Evolutionary conservation across 1,140 invertebrate genomes (phyloP), one percentile per base, ranked within the genome.

Genomic region (Goniozus legneri): DNA sequence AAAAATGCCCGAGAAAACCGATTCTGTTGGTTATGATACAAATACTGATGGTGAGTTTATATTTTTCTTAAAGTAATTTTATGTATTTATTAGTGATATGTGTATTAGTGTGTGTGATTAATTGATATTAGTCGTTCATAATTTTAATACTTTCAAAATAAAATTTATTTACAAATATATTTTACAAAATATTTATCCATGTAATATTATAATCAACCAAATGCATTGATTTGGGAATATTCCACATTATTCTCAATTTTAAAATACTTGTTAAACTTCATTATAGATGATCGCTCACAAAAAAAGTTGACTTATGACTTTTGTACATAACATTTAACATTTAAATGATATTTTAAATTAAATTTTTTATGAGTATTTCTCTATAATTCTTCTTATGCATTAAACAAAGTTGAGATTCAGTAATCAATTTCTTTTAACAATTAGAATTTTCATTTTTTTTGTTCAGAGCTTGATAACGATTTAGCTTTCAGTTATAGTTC

Each of bases 1-100:
- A n/a, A n/a, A n/a, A n/a, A 50, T 50, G 48, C n/a, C 34, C 18
- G 43, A 51, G 18, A 21, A 35, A 18, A 27, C 13, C 38, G 41
- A 45, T 44, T 24, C 32, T n/a, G 39, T 41, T 20, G 35, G 40
- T 8, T 38, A 40, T 3, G 41, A 53, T 21, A 40, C 42, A 7
- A n/a, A 40, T 36, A 45, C 42, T 10, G 51, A 53, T 36, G 51
- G 51, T 53, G 21, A 53, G 51, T 31, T 1, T 13, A n/a, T 33
- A 14, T 14, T 50, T 44, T 12, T 24, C 8, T 34, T 14, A 2
- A 41, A 47, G 15, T 22, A 38, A 30, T 16, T 21, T 21, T 44
- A 24, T 14, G 20, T 10, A 6, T 27, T n/a, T 2, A 40, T n/a
- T 39, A 19, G 12, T 31, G 0, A 2, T 27, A 22, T 24, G 8